These are phyloP conservation scores for Galaxias olidus DNA, from an alignment of 2,797 vertebrate species.

Conservation along the genomic window DNA sequence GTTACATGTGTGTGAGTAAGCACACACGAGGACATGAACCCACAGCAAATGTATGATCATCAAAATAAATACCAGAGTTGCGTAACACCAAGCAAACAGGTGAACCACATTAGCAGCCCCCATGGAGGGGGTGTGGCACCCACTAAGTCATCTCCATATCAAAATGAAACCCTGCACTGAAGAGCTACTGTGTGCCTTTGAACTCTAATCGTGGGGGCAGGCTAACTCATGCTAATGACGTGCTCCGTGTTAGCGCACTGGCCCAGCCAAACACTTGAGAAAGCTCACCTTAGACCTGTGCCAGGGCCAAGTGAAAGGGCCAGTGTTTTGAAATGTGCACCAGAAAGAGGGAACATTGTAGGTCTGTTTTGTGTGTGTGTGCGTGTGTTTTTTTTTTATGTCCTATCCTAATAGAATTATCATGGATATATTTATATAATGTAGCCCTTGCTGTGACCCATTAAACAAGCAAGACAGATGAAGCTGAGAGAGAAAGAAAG, in stretches of 20 bases:
- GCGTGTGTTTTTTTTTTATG: not conserved
- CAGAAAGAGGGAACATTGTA: not conserved
- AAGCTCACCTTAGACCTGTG: not conserved
- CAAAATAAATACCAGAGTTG: too few species aligned
- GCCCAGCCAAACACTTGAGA: constrained; percentile 21
- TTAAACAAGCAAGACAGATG: not conserved
- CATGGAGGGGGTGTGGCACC: not conserved
- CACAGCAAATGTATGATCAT: too few species aligned
- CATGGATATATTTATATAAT: constrained; percentile 11
- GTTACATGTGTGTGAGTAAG: too few species aligned
- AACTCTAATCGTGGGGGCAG: constrained; percentile 27
- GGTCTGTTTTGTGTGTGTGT: not conserved
- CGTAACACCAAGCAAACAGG: too few species aligned
- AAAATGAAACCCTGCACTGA: not conserved
- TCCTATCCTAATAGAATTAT: not conserved
- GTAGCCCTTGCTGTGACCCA: constrained; percentile 16
- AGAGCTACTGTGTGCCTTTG: constrained; percentile 28
- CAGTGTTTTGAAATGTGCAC: not conserved
- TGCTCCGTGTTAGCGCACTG: not conserved
- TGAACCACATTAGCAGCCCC: not conserved
- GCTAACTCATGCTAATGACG: constrained; percentile 29
- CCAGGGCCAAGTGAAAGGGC: not conserved
- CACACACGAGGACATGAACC: too few species aligned
- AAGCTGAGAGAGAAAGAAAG: too few species aligned
- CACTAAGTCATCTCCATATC: constrained; percentile 19